Base-by-base conservation (phyloP, 2,797 vertebrate species). In the Tokudaia tokunoshimensis region DNA sequence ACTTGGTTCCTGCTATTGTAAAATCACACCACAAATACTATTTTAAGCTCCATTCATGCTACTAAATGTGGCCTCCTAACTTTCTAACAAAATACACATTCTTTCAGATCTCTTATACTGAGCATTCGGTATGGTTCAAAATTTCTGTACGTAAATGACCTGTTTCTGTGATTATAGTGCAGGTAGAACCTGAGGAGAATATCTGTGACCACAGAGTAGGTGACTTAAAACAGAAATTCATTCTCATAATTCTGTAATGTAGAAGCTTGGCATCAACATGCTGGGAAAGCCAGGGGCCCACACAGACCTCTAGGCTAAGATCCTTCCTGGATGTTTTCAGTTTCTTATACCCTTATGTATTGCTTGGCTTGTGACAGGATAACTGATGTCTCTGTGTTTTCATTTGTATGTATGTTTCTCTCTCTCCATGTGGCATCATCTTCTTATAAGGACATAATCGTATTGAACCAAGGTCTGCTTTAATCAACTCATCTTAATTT, bases 1-100 rank as follows among this genome's bases (percentile, higher is more conserved):
- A 78, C n/a, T 78, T 61, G 41, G 6, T 93, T 95, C 50, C 82
- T 95, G 26, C 17, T 70, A 47, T 17, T 94, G 15, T 82, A 90
- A 86, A 72, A 75, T 85, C 29, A 85, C 26, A 57, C 37, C 74
- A 89, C 22, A 79, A 90, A 80, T 80, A 37, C 29, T 63, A 89
- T 79, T 26, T 85, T 29, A 96, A 86, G 29, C 22, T 14, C 26
- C 37, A 83, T 79, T 74, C 76, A 91, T 96, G 44, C 59, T 41
- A 50, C 37, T 10, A 91, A 91, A 44, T 63, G 63, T 83, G 37
- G 4, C 31, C 37, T 95, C 55, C 70, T 92, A 91, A 84, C 92
- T 91, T 93, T 17, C 61, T 94, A 44, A 63, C 72, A 44, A 94
- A 78, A 83, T 78, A 24, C 59, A 47, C 41, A 24, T 90, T 63